Conservation (phyloP, 2,888 invertebrate species). For the Drosophila atroscutellata region DNA sequence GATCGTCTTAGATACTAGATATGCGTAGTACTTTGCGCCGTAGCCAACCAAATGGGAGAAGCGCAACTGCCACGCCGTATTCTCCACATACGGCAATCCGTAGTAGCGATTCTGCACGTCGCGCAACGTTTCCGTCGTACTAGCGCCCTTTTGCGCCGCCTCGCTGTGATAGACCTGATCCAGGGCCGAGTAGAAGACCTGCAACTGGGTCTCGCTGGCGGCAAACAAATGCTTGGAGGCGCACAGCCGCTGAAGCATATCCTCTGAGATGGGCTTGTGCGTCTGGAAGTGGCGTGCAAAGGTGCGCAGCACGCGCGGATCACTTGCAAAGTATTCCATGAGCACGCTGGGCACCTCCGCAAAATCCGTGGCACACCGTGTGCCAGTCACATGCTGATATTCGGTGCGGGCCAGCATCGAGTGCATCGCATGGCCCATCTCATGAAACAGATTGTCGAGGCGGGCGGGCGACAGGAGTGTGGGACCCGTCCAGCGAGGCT, state of each 20-base stretch:
- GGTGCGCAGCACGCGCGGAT: constrained; percentile 92
- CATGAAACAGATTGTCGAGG: constrained; percentile 98
- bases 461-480: constrained; percentile 93
- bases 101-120: constrained; percentile 93
- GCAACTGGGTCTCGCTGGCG: constrained; percentile 94
- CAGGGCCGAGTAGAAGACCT: constrained; percentile 95
- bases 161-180: constrained; percentile 94
- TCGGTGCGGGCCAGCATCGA: constrained; percentile 98
- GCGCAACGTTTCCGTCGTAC: constrained; percentile 91
- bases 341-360: constrained; percentile 99
- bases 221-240: constrained; percentile 94
- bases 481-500: constrained; percentile 90
- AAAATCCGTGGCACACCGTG: constrained; percentile 98
- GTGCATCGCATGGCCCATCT: constrained; percentile 99
- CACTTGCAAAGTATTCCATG: constrained; percentile 98
- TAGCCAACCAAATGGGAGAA: constrained; percentile 99
- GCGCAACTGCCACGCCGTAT: constrained; percentile 98
- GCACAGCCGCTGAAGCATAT: constrained; percentile 92
- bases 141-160: constrained; percentile 75
- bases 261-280: constrained; percentile 92
- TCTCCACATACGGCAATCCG: constrained; percentile 92
- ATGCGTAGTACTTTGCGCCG: constrained; percentile 99
- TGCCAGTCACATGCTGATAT: constrained; percentile 99
- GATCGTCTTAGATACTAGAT: constrained; percentile 96
- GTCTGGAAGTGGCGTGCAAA: constrained; percentile 97